phyloP scores from a whole-genome alignment of 92 coral and sea anemone species.

The Phenganax stokvisi region DNA sequence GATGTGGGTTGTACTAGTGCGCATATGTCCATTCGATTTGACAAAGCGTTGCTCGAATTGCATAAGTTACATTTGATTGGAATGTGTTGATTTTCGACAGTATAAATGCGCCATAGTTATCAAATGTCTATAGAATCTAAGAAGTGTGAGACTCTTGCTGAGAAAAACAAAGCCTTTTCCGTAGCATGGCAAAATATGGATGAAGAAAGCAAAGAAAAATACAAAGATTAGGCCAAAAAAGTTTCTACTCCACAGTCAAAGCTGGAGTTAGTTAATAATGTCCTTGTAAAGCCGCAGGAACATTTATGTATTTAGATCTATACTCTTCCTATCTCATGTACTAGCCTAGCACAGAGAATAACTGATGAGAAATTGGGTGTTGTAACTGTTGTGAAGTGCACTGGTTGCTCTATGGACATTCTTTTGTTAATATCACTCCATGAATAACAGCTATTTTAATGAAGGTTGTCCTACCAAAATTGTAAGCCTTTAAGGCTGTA shows the following conservation, averaged over 20 bases:
- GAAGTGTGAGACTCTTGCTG: conserved; percentile 10
- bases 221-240: neutral
- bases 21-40: neutral
- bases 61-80: too few species aligned
- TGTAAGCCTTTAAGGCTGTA: too few species aligned
- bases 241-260: conserved; percentile 5
- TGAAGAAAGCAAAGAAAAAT: neutral
- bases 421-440: too few species aligned
- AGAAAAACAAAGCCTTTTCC: conserved; percentile 22
- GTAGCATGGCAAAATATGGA: conserved; percentile 18
- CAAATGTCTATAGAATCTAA: neutral
- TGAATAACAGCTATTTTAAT: too few species aligned
- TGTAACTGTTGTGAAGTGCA: too few species aligned
- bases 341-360: too few species aligned
- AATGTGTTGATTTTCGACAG: too few species aligned
- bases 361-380: too few species aligned
- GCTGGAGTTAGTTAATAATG: conserved; percentile 12
- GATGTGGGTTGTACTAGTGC: neutral
- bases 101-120: neutral
- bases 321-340: too few species aligned
- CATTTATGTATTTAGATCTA: neutral
- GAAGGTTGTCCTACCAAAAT: too few species aligned
- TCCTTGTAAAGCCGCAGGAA: conserved; percentile 21
- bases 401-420: too few species aligned
- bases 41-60: too few species aligned